Evolutionary conservation across 2,888 invertebrate genomes (phyloP).

Genomic region (Ferdinandea cuprea): DNA sequence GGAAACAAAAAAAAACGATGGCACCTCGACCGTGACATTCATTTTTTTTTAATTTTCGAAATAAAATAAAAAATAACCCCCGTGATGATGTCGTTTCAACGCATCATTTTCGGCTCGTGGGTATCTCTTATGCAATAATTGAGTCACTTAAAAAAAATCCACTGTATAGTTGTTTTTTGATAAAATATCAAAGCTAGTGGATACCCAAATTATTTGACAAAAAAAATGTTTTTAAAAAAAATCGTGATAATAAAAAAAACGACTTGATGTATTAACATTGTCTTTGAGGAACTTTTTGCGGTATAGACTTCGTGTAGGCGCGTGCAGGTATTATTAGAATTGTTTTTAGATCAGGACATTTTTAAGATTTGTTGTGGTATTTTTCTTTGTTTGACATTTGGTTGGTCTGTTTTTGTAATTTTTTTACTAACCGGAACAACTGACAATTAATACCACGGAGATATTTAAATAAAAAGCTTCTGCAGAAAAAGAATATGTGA

Average conservation of each 20-base stretch:
- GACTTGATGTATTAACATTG: neutral
- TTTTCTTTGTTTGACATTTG: constrained; percentile 7
- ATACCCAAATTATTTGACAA: neutral
- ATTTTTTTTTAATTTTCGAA: constrained; percentile 45
- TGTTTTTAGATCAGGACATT: neutral
- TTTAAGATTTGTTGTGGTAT: neutral
- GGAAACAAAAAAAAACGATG: constrained; percentile 17
- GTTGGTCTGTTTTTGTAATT: neutral
- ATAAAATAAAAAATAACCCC: constrained; percentile 12
- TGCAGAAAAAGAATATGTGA: too few species aligned
- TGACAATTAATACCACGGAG: too few species aligned
- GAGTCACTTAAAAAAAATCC: constrained; percentile 15
- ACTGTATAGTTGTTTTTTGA: neutral
- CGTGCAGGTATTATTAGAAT: constrained; percentile 6
- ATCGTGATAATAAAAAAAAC: neutral
- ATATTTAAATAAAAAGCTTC: too few species aligned
- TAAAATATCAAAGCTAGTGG: neutral
- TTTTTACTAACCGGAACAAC: constrained; percentile 7
- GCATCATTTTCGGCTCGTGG: constrained; percentile 60
- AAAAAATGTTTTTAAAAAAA: neutral
- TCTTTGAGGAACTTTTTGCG: constrained; percentile 9
- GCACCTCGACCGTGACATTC: constrained; percentile 62
- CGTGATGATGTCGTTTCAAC: constrained; percentile 49
- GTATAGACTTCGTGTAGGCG: constrained; percentile 5
- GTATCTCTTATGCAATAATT: constrained; percentile 51